Evolutionary conservation across 2,113 vertebrate genomes (phyloP), one percentile per base, ranked within the genome.

Genomic region (Myotis davidii): DNA sequence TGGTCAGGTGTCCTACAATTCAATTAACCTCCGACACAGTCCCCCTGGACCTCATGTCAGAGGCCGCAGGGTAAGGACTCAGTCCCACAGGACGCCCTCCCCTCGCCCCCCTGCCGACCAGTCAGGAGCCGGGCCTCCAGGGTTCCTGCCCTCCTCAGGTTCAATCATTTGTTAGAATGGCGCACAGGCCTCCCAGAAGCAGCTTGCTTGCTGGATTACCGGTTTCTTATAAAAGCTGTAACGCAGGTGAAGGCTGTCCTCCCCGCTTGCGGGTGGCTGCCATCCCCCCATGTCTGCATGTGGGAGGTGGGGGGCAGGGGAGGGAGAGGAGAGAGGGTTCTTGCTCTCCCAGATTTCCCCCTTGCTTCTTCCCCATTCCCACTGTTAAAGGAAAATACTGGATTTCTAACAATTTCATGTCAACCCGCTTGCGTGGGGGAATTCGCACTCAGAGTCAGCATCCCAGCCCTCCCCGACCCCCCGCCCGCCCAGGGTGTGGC

Each of bases 401-500:
- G 23, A 39, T 59, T 64, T 76, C 42, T 73, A 48, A 45, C 39
- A 77, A 39, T 17, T 81, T 39, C 0, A 0, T 13, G 3, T n/a
- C 5, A 54, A 14, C 21, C 16, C 64, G 8, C 21, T 8, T 13
- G 72, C 25, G 2, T 17, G 0, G 4, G 23, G 17, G 2, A 0
- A 54, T 32, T 42, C 5, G 3, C 4, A 0, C 5, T 29, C 48
- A 17, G 0, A 7, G 50, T 54, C 74, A 27, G 56, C 14, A 4
- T 10, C 48, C 61, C 45, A 20, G 29, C n/a, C 45, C 45, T 1
- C 21, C 56, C 56, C 56, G 3, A 0, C 3, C 56, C 9, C 21
- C 21, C 8, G 9, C 21, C 59, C 21, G 0, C 23, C 4, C 0
- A 5, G 21, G 0, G 11, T 12, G 52, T 7, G 4, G 2, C 16